Percentiles rank a stretch among this genome's conserved stretches.
Evolutionary conservation across 2,113 vertebrate genomes (phyloP).

Genomic region (Calidris pugnax): DNA sequence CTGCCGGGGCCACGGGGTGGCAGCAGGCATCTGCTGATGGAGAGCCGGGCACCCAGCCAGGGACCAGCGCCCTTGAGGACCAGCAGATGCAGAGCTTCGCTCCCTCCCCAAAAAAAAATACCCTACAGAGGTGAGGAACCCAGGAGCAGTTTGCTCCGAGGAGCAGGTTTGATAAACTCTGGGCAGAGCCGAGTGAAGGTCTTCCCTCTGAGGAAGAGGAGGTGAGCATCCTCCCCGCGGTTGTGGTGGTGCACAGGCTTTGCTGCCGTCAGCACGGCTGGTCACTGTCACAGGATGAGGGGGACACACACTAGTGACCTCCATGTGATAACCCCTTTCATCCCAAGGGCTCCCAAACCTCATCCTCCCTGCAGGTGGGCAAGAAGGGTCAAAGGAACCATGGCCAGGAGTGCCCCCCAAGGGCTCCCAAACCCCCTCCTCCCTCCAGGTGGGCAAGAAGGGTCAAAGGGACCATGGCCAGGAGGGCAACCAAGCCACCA

Average conservation of each 20-base stretch:
- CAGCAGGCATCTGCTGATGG: conserved; percentile 35
- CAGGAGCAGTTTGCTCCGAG: neutral
- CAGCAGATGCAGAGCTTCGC: neutral
- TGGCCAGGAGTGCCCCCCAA: too few relatives aligned
- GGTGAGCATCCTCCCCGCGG: neutral
- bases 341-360: neutral
- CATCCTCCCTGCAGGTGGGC: too few relatives aligned
- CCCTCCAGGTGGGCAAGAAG: neutral
- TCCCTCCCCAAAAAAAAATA: too few relatives aligned
- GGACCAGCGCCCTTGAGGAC: neutral
- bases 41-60: neutral
- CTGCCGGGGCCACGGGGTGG: neutral
- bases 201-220: rapidly evolving
- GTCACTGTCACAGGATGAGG: neutral
- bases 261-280: too few relatives aligned
- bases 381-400: neutral
- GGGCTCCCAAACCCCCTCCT: neutral
- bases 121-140: neutral
- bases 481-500: neutral
- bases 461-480: neutral
- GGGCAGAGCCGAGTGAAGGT: rapidly evolving
- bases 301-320: neutral
- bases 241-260: neutral
- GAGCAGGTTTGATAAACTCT: rapidly evolving
- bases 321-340: too few relatives aligned